phyloP scores from a whole-genome alignment of 2,113 vertebrate genomes.

The Phycodurus eques region DNA sequence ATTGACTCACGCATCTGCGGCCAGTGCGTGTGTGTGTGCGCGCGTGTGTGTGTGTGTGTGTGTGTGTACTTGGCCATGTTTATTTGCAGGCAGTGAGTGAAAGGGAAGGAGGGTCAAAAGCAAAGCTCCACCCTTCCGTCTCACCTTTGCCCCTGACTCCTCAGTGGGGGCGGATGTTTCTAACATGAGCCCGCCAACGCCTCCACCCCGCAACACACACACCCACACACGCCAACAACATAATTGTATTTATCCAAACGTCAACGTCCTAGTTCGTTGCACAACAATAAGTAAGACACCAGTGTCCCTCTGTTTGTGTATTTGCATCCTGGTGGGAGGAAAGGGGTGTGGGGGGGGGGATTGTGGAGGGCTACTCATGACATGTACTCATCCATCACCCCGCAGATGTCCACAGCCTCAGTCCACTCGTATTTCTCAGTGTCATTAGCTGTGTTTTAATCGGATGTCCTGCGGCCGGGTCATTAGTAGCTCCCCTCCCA shows the following conservation, averaged over 20 bases:
- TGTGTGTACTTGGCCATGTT: conserved; percentile 8
- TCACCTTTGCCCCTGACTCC: conserved; percentile 41
- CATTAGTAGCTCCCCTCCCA: conserved; percentile 20
- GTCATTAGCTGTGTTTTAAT: conserved; percentile 48
- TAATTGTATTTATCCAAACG: neutral
- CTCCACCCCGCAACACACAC: conserved; percentile 5
- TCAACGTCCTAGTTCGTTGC: neutral
- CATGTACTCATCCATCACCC: conserved; percentile 55
- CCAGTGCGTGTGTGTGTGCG: conserved; percentile 5
- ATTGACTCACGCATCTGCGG: neutral
- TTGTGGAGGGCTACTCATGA: conserved; percentile 19
- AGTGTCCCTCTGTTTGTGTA: conserved; percentile 24
- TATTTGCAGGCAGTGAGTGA: conserved; percentile 17
- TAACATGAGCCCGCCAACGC: neutral
- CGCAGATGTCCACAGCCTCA: conserved; percentile 36
- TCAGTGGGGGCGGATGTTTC: conserved; percentile 3
- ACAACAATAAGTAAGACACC: conserved; percentile 27
- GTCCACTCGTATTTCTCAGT: conserved; percentile 45
- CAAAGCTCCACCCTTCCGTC: conserved; percentile 25
- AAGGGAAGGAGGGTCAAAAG: conserved; percentile 40
- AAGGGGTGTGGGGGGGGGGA: neutral
- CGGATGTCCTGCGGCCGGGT: conserved; percentile 36
- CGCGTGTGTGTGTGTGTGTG: conserved; percentile 9
- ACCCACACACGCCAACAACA: conserved; percentile 5
- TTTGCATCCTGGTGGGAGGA: neutral